Base-by-base conservation (phyloP, 2,888 invertebrate species). In the Acholoe squamosa region DNA sequence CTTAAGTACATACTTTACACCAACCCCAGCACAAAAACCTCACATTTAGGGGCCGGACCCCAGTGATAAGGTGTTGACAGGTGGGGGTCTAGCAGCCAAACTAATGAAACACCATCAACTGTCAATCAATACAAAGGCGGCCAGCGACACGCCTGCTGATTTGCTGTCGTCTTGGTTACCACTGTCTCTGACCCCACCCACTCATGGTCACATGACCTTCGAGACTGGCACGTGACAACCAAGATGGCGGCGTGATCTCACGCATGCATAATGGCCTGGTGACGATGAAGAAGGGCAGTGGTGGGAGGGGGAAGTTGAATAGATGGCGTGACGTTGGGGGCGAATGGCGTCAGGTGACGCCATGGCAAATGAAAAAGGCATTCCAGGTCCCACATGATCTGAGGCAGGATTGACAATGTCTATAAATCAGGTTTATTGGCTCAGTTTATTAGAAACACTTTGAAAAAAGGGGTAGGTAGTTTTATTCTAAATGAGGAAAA, bases 161-260 rank as follows among this genome's bases (percentile, higher is more conserved):
- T 61, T 0, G 28, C 28, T 71, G 71, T 71, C 71, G 25, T 28
- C 25, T 71, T 71, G 71, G 28, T 71, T 28, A 28, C 71, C 28
- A n/a, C 71, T 71, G 14, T 61, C 71, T 28, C 71, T 28, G 28
- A n/a, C 71, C 25, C 71, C 28, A 14, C n/a, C 61, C 61, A 61
- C 61, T 61, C 61, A 61, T n/a, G n/a, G 61, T 61, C 61, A 61
- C 61, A 19, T 61, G 61, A 61, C 61, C 61, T n/a, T n/a, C 43
- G 10, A 43, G 43, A 43, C 43, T 43, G 43, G 43, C 61, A 61
- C 61, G 61, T n/a, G 22, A 19, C 61, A 61, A n/a, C 61, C 61
- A 43, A 43, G 43, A 43, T 43, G 43, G 43, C 43, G 43, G 43
- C 43, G 22, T 14, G 22, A 61, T 61, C 19, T 61, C 22, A n/a